phyloP scores from a whole-genome alignment of 2,113 vertebrate species.

The Notiomystis cincta region DNA sequence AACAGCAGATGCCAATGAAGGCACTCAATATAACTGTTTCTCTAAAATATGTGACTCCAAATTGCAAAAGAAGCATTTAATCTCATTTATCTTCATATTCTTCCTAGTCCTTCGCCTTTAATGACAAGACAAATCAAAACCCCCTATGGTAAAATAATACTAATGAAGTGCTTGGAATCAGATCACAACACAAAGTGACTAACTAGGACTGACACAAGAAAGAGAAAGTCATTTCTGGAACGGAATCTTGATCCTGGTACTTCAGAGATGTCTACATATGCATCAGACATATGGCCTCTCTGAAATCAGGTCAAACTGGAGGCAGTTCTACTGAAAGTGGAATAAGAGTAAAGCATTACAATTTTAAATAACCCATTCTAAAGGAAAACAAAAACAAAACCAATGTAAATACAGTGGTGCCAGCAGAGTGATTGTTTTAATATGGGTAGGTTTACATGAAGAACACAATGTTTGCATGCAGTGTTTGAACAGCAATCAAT shows the following conservation, averaged over 20 bases:
- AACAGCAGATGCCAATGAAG: background rate
- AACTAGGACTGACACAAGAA: background rate
- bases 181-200: background rate
- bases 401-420: background rate
- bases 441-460: background rate
- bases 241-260: background rate
- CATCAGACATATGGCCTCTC: background rate
- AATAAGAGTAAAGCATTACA: background rate
- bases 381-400: background rate
- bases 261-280: background rate
- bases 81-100: background rate
- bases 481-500: background rate
- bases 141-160: background rate
- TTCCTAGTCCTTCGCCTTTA: background rate
- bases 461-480: background rate
- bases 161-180: background rate
- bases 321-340: background rate
- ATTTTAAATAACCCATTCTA: background rate
- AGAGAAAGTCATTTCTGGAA: background rate
- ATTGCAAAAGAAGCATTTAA: background rate
- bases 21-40: background rate
- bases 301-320: background rate
- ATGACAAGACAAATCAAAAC: background rate
- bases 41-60: background rate
- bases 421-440: background rate